phyloP scores from a whole-genome alignment of 2,888 invertebrate species.

The Tanytarsus gracilentus region DNA sequence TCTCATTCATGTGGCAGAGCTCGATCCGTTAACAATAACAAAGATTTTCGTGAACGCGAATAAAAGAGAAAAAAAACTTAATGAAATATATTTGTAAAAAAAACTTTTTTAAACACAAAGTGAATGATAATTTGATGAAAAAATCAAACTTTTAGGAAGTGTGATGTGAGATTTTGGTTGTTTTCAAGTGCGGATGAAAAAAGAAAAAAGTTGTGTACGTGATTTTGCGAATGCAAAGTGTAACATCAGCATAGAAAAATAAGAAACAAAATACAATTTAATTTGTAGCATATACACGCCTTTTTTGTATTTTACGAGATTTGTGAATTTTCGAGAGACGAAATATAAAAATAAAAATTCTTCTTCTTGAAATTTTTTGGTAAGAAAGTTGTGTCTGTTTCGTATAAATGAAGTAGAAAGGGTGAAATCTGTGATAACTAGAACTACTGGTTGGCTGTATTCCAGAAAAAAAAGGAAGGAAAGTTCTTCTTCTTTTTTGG shows the following conservation, averaged over 20 bases:
- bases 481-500: too few relatives aligned
- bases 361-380: not conserved
- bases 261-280: not conserved
- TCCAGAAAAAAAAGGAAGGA: too few relatives aligned
- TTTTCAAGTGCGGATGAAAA: not conserved
- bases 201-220: not conserved
- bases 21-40: conserved; percentile 8
- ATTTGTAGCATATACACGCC: not conserved
- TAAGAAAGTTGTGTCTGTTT: not conserved
- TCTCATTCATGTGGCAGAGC: conserved; percentile 14
- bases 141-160: not conserved
- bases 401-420: too few relatives aligned
- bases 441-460: too few relatives aligned
- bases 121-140: not conserved
- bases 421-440: too few relatives aligned
- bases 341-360: not conserved
- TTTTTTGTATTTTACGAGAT: not conserved
- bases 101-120: not conserved
- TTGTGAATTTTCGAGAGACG: not conserved
- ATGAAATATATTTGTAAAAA: not conserved
- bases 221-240: not conserved
- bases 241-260: not conserved
- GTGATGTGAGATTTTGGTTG: not conserved
- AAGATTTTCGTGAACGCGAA: not conserved
- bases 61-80: not conserved